phyloP scores from a whole-genome alignment of 2,113 vertebrate genomes.

The Malurus cyaneus region DNA sequence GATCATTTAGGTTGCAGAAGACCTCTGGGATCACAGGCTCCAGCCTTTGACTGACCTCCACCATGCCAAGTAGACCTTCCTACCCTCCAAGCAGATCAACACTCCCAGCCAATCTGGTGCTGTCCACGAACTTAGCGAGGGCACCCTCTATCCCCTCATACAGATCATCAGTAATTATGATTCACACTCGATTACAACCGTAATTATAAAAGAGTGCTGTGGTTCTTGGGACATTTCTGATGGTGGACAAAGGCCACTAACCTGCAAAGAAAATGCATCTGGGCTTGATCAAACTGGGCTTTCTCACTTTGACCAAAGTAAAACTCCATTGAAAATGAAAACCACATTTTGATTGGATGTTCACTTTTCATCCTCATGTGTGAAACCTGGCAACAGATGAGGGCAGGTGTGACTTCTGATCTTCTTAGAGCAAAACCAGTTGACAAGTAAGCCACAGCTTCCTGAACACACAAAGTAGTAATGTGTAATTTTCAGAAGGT shows the following conservation, averaged over 20 bases:
- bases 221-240: background rate
- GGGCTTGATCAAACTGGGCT: background rate
- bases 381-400: background rate
- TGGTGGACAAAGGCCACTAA: background rate
- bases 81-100: background rate
- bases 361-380: background rate
- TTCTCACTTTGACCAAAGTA: background rate
- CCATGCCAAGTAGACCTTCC: background rate
- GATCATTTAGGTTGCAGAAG: background rate
- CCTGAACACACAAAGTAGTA: background rate
- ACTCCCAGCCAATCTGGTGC: background rate
- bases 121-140: background rate
- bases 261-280: background rate
- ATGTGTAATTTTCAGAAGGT: background rate
- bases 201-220: background rate
- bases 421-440: background rate
- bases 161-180: background rate
- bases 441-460: background rate
- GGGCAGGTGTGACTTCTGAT: background rate
- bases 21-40: background rate
- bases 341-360: background rate
- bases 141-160: background rate
- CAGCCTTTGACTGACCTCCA: background rate
- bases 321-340: background rate
- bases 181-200: background rate